Evolutionary conservation across 1,140 invertebrate species (phyloP).

Genomic region (Temnothorax longispinosus): DNA sequence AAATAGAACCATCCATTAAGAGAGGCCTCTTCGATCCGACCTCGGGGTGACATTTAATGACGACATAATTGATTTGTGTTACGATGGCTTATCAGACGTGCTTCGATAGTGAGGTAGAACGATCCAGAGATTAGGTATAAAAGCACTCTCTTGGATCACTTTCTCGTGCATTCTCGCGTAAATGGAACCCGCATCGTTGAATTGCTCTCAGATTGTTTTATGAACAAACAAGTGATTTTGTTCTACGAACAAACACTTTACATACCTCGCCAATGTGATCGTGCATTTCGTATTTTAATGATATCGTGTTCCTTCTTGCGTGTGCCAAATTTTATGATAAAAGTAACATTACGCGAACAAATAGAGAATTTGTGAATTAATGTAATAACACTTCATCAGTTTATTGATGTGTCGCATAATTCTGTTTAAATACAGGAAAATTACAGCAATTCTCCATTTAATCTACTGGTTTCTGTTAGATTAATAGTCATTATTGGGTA

Average conservation of each 20-base stretch:
- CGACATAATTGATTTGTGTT: slow-evolving; percentile 53
- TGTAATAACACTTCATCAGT: slow-evolving; percentile 8
- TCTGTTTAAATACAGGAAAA: background rate
- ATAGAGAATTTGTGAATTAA: background rate
- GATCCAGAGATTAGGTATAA: slow-evolving; percentile 48
- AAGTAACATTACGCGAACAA: background rate
- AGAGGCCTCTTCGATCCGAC: slow-evolving; percentile 3
- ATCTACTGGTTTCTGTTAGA: background rate
- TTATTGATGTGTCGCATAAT: background rate
- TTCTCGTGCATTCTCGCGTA: slow-evolving; percentile 25
- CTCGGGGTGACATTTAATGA: slow-evolving; percentile 53
- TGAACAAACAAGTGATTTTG: slow-evolving; percentile 33
- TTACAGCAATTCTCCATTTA: background rate
- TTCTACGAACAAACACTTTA: background rate
- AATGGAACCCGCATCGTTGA: slow-evolving; percentile 17
- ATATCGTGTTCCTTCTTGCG: background rate
- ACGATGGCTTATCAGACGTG: slow-evolving; percentile 47
- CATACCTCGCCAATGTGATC: background rate
- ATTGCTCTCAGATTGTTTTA: slow-evolving; percentile 49
- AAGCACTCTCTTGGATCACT: slow-evolving; percentile 47
- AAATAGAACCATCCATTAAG: slow-evolving; percentile 39
- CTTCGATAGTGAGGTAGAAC: slow-evolving; percentile 32
- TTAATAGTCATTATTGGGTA: background rate
- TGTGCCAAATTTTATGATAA: background rate
- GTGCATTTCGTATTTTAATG: slow-evolving; percentile 18